Percentiles rank a stretch among this genome's conserved stretches.
These are phyloP conservation scores for Larimichthys polyactis DNA, from an alignment of 2,113 vertebrate genomes.

Conservation along the genomic window DNA sequence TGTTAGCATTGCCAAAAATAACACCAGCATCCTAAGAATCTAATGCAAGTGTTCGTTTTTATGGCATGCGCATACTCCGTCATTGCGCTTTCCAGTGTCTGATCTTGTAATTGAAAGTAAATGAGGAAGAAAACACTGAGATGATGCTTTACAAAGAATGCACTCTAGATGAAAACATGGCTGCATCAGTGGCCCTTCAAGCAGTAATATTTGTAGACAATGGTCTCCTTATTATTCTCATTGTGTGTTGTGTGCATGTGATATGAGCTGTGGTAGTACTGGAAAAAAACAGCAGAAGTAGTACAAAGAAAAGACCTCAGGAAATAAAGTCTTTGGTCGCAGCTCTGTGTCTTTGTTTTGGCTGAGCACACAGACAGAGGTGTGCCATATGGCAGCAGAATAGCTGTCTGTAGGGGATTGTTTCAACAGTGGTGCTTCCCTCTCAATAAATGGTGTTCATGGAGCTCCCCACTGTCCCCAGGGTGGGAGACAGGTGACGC, in stretches of 20 bases:
- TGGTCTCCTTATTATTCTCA: neutral
- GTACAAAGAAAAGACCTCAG: neutral
- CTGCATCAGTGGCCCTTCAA: neutral
- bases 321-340: slow-evolving; percentile 29
- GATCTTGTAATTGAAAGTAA: neutral
- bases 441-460: slow-evolving; percentile 61
- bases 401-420: slow-evolving; percentile 70
- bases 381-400: slow-evolving; percentile 77
- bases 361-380: slow-evolving; percentile 54
- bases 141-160: neutral
- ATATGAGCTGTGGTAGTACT: neutral
- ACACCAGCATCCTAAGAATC: neutral
- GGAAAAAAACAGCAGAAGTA: slow-evolving; percentile 4
- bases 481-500: slow-evolving; percentile 65
- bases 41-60: neutral
- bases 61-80: no score
- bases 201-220: neutral
- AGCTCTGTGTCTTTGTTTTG: slow-evolving; percentile 51
- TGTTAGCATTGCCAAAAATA: slow-evolving; percentile 7
- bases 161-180: neutral
- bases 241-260: neutral
- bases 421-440: slow-evolving; percentile 61
- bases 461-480: slow-evolving; percentile 51
- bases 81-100: neutral
- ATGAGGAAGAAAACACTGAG: neutral